These are phyloP conservation scores for Parnassius mnemosyne DNA, from an alignment of 2,888 invertebrate species.

Conservation along the genomic window DNA sequence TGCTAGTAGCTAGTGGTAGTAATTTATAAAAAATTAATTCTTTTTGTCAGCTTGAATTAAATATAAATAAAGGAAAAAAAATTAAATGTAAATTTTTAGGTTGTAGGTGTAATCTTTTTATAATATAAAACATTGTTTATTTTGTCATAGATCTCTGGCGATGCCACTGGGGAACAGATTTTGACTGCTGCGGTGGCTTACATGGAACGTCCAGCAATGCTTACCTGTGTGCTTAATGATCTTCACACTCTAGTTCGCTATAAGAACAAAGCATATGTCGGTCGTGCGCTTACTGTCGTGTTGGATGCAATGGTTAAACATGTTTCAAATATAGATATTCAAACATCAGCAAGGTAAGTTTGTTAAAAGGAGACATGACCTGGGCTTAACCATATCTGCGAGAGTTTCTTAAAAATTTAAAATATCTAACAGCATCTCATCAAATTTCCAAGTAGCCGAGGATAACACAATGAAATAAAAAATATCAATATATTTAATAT, in stretches of 20 bases:
- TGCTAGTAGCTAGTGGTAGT: no score
- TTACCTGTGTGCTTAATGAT: constrained; percentile 93
- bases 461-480: no score
- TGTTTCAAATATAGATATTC: constrained; percentile 92
- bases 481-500: no score
- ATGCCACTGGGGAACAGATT: constrained; percentile 94
- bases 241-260: constrained; percentile 92
- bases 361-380: neutral
- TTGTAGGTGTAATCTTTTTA: no score
- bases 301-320: constrained; percentile 95
- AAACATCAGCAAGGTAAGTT: constrained; percentile 91
- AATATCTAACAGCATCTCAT: no score
- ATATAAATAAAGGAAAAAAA: no score
- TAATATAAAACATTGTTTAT: neutral
- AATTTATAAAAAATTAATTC: no score
- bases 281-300: constrained; percentile 88
- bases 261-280: constrained; percentile 88
- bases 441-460: no score
- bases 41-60: no score
- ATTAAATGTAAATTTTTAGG: no score
- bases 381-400: no score
- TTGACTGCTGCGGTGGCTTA: constrained; percentile 91
- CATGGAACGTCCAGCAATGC: constrained; percentile 90
- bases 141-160: constrained; percentile 88
- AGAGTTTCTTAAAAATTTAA: no score